These are phyloP conservation scores for Nineta flava DNA, from an alignment of 2,888 invertebrate species.

Conservation along the genomic window DNA sequence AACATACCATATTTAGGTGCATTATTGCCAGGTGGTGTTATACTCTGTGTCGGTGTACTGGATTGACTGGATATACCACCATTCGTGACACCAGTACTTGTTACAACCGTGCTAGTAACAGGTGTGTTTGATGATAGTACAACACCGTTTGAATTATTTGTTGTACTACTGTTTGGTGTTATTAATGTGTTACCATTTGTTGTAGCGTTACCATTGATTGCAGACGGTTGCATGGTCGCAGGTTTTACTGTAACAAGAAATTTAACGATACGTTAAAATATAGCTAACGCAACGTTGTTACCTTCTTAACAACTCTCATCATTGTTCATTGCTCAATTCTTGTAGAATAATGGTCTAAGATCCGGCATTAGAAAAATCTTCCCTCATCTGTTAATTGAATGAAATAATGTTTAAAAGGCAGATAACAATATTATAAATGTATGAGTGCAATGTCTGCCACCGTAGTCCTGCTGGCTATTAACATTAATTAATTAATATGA, in stretches of 20 bases:
- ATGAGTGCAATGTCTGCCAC: too few relatives aligned
- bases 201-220: not conserved
- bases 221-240: constrained; percentile 3
- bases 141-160: constrained; percentile 18
- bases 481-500: too few relatives aligned
- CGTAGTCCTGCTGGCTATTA: too few relatives aligned
- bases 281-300: not conserved
- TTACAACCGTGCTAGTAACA: constrained; percentile 24
- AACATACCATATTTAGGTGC: constrained; percentile 34
- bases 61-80: constrained; percentile 12
- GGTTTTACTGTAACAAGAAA: constrained; percentile 1
- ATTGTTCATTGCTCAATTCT: not conserved
- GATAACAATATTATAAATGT: too few relatives aligned
- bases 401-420: too few relatives aligned
- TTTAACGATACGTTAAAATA: not conserved
- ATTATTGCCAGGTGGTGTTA: constrained; percentile 27
- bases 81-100: constrained; percentile 19
- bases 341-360: too few relatives aligned
- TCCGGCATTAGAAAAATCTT: too few relatives aligned
- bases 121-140: constrained; percentile 25
- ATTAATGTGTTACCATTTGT: not conserved
- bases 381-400: too few relatives aligned
- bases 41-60: constrained; percentile 19
- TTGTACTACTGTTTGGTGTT: not conserved
- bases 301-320: not conserved